Evolutionary conservation across 2,888 invertebrate genomes (phyloP).

Genomic region (Pristionchus japonicus): DNA sequence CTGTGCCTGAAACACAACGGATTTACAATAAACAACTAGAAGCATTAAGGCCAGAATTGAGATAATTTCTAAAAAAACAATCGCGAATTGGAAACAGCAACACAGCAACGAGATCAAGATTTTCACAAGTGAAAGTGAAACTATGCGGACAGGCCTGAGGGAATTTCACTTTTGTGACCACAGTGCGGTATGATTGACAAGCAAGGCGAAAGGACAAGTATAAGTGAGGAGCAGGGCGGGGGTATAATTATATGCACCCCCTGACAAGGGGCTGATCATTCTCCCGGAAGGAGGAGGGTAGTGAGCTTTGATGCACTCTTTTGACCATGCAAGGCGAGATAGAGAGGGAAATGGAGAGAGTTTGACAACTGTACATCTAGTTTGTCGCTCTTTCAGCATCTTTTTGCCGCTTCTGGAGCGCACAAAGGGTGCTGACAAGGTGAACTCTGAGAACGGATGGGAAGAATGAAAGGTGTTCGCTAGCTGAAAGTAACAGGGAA

Average conservation of each 20-base stretch:
- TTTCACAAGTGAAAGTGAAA: constrained; percentile 10
- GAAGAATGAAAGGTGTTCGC: not conserved
- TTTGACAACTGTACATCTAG: not conserved
- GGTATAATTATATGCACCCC: not conserved
- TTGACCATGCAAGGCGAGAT: not conserved
- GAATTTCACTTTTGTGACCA: constrained; percentile 25
- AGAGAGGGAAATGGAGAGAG: not conserved
- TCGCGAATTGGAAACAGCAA: too few species aligned
- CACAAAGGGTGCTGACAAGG: not conserved
- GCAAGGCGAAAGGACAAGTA: constrained; percentile 36
- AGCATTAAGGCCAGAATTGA: too few species aligned
- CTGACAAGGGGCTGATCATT: constrained; percentile 7
- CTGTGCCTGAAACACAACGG: not conserved
- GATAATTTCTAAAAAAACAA: too few species aligned
- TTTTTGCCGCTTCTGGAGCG: not conserved
- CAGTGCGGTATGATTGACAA: not conserved
- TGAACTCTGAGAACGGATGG: not conserved
- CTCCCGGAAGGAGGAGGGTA: constrained; percentile 12
- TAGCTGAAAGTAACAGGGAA: not conserved
- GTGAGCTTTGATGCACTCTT: too few species aligned
- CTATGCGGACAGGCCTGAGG: not conserved
- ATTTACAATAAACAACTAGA: not conserved
- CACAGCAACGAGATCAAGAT: too few species aligned
- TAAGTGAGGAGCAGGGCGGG: not conserved
- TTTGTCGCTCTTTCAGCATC: not conserved